Evolutionary conservation across 2,113 vertebrate species (phyloP), one percentile per base, ranked within the genome.

Genomic region (Corydoras sp.): DNA sequence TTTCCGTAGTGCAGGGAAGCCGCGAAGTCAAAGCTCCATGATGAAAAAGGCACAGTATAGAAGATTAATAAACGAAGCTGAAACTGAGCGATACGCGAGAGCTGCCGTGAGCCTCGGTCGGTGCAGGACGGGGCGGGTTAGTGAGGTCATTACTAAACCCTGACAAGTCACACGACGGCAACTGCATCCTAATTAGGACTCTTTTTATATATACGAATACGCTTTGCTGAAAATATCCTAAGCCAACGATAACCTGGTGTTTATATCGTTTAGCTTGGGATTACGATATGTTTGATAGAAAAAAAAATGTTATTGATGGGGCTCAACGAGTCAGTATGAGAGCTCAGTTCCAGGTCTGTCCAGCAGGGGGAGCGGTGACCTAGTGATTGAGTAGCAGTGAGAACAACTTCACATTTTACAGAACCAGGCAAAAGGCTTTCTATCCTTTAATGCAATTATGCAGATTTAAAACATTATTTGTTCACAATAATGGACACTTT

Each of bases 101-200:
- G 49, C 49, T 49, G 5, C 63, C 65, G 73, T 53, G 83, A 67
- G 31, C 13, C 29, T 58, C 84, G 82, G 81, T 86, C 84, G 87
- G 51, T 62, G 65, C 13, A 65, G 35, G 71, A 81, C 51, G 76
- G 76, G 76, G 72, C 73, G 79, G 82, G 66, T 79, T 74, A 73
- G 79, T 69, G 81, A 82, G 82, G 79, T 84, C 84, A 88, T 71
- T 80, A 81, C 81, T 77, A 76, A 35, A 60, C 62, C 75, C 76
- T 80, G 79, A 76, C 53, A 65, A 43, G 48, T 69, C 70, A 55
- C 75, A 58, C 58, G 62, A 64, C 71, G 55, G 79, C 71, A 12
- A 55, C 65, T 64, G 65, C 76, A 73, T 77, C 71, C 18, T 61
- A 58, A 54, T 67, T n/a, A 61, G 14, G 10, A 71, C 10, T 49